Base-by-base conservation (phyloP, 2,797 vertebrate genomes). In the Notoglanidium macrostoma region DNA sequence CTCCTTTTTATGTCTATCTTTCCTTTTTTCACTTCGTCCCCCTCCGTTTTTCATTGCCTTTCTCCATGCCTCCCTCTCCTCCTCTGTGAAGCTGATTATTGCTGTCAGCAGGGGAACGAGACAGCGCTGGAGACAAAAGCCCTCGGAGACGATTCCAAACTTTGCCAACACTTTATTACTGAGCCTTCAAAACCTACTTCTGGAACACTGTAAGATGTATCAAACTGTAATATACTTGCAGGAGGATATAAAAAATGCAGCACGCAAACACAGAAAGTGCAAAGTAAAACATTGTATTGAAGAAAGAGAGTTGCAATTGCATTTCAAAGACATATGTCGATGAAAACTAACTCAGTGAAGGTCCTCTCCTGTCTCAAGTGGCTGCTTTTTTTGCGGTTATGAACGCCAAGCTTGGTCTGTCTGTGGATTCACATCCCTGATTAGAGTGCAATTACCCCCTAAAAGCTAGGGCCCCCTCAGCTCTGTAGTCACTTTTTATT, bases 31-130 rank as follows among this genome's bases (percentile, higher is more conserved):
- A 44, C 40, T 26, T 68, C 11, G 15, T n/a, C n/a, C 54, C 85
- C 78, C 57, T n/a, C 14, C 4, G 5, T 79, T 79, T 88, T 80
- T 88, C 61, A 57, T 29, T n/a, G 10, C 32, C 68, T 57, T 81
- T 65, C 55, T 85, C 84, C 79, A 83, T 55, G 70, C 84, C 78
- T 77, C 84, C 73, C 73, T 83, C 65, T 87, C 73, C 54, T 91
- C 63, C 84, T 87, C 86, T 90, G 86, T 89, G 88, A 91, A 90
- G 83, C 44, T 40, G 55, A 59, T 89, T 87, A 87, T 89, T 89
- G 83, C 87, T 78, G 79, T 73, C 85, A 86, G 84, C 65, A 70
- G 89, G 84, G 80, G 70, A 86, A 72, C 49, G 10, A 84, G 83
- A 61, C 86, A 65, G 89, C 29, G 10, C n/a, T 59, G 73, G 87